These are phyloP conservation scores for Epizoanthus ramosus DNA, from an alignment of 92 coral and sea anemone genomes.

Conservation along the genomic window DNA sequence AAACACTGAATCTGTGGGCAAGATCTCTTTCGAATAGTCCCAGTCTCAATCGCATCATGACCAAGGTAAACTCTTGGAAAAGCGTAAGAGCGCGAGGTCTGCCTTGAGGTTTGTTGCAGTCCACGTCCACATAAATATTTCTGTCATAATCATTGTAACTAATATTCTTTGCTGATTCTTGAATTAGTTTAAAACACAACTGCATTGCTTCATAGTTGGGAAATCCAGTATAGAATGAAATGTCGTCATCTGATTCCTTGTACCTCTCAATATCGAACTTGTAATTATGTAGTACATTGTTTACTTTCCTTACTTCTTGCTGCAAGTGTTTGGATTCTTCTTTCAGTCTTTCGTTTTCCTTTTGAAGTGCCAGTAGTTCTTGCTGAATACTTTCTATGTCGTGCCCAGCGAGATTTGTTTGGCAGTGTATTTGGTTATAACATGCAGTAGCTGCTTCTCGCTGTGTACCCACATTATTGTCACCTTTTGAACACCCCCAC, in stretches of 20 bases:
- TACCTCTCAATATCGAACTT: conserved; percentile 50
- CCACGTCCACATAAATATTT: conserved; percentile 39
- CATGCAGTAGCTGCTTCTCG: too few relatives aligned
- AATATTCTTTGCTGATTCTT: conserved; percentile 47
- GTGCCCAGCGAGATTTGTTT: conserved; percentile 49
- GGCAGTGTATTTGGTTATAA: conserved; percentile 17
- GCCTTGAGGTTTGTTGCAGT: conserved; percentile 32
- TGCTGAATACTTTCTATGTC: conserved; percentile 44
- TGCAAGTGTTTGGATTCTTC: conserved; percentile 38
- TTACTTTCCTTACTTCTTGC: conserved; percentile 24
- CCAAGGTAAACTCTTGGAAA: too few relatives aligned
- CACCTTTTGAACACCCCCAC: too few relatives aligned
- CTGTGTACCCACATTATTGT: too few relatives aligned
- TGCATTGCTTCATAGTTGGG: conserved; percentile 39
- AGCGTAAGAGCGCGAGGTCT: conserved; percentile 33
- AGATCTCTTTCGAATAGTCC: too few relatives aligned
- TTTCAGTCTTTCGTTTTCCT: conserved; percentile 52
- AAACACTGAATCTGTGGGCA: too few relatives aligned
- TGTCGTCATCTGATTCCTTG: conserved; percentile 56
- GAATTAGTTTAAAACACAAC: conserved; percentile 31
- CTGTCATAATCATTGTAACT: conserved; percentile 54
- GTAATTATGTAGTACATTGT: background rate
- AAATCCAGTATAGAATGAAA: too few relatives aligned
- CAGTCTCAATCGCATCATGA: too few relatives aligned
- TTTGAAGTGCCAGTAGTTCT: conserved; percentile 20